Evolutionary conservation across 2,113 vertebrate species (phyloP), one percentile per base, ranked within the genome.

Genomic region (Indri indri): DNA sequence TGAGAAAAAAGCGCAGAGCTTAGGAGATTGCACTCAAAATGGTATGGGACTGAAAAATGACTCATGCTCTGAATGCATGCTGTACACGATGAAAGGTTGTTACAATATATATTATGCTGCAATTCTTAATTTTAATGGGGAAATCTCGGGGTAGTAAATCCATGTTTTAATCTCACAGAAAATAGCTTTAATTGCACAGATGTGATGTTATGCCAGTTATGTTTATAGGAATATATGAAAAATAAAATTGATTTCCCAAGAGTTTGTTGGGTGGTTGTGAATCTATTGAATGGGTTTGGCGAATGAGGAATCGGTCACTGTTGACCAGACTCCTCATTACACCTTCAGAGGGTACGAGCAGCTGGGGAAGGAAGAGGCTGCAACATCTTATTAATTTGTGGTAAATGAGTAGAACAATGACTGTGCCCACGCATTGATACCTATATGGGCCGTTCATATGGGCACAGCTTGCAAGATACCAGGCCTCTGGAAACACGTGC

Each of bases 361-460:
- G 9, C 2, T 6, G 1, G 11, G 42, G 42, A 14, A 5, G 1
- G 5, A 5, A 32, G 54, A 18, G 1, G 0, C 5, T 65, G 1
- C 22, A 6, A 1, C 3, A 0, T 23, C 37, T 34, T 5, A 2
- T 32, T 76, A 17, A 40, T 81, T 52, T 13, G 16, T 30, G 30
- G 14, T 37, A 18, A 23, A 12, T 3, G 34, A 37, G 1, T 0
- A 52, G 66, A 47, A 11, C 54, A 57, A 20, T 22, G 54, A 3
- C 17, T 22, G 54, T 65, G 12, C 11, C 11, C 18, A 2, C 5
- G 6, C 0, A 2, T 5, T 5, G 7, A 14, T 5, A 2, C 8
- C 5, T 2, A 1, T 0, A 1, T 0, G 1, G 22, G 32, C 10
- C 0, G 20, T 4, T 32, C 3, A 0, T 0, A 0, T 1, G 1